phyloP scores from a whole-genome alignment of 2,113 vertebrate genomes.

The Anhinga rufa region DNA sequence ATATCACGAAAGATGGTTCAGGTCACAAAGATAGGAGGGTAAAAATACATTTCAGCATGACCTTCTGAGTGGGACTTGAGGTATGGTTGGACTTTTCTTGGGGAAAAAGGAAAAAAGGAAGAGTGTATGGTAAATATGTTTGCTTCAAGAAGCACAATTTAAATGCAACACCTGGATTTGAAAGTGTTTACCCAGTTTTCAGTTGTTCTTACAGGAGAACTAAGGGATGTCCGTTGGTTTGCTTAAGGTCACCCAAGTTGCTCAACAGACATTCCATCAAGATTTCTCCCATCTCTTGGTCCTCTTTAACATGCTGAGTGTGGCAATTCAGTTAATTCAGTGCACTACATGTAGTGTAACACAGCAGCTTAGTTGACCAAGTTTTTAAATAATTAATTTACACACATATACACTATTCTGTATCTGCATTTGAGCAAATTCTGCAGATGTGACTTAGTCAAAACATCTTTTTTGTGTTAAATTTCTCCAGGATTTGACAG shows the following conservation, averaged over 20 bases:
- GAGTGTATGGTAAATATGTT: background rate
- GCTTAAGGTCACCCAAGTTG: background rate
- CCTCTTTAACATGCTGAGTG: background rate
- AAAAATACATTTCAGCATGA: background rate
- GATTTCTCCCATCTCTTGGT: background rate
- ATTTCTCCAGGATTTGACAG: background rate
- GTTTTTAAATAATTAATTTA: background rate
- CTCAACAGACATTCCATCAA: background rate
- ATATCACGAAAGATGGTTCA: background rate
- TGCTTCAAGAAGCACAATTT: background rate
- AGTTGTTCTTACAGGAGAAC: background rate
- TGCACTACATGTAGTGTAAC: background rate
- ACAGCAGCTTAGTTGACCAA: background rate
- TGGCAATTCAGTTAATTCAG: background rate
- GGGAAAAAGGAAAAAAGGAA: background rate
- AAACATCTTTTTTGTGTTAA: conserved; percentile 1
- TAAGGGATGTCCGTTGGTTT: background rate
- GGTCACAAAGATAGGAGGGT: background rate
- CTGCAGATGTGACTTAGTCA: background rate
- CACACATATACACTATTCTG: background rate
- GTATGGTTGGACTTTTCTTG: background rate
- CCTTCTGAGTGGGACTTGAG: background rate
- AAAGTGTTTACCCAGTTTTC: background rate
- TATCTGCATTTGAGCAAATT: background rate
- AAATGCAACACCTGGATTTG: background rate